Evolutionary conservation across 2,113 vertebrate genomes (phyloP), one percentile per base, ranked within the genome.

Genomic region (Stomatorhinus ivindoensis): DNA sequence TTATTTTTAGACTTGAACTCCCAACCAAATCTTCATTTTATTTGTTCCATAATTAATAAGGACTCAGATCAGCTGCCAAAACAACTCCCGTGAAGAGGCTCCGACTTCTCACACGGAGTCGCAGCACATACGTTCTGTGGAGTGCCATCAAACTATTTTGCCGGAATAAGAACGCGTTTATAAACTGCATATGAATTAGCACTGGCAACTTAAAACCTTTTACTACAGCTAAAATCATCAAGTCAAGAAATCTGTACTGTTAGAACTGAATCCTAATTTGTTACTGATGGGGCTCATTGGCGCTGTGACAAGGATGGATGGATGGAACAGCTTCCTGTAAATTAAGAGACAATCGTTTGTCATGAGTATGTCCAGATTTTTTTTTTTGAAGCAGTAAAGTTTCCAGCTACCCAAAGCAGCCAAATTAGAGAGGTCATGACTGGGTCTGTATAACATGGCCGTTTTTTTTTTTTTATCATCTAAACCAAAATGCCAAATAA

Each of bases 1-100:
- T 7, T 89, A 89, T 89, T 84, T 89, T 85, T 84, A 89, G 80
- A 21, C 7, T 84, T 58, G 11, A 85, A 85, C 76, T 83, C 88
- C 50, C 48, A 53, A 55, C 21, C 24, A 76, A 84, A 9, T 85
- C n/a, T 84, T 83, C 13, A 13, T 80, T 80, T 80, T 80, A 39
- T 80, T 39, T 80, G 11, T 58, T 47, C 3, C 76, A 48, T 89
- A 55, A 83, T 19, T 83, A 65, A 39, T 89, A 65, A 39, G 31
- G 88, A 89, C 13, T 89, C 61, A 89, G 73, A 65, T 87, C 31
- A 58, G 35, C 48, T 83, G 35, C 7, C 69, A 44, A 44, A 17
- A 88, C 9, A 8, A 21, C 19, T 58, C 50, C 86, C 3, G 27
- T 55, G n/a, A 24, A 87, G 51, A 15, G 21, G 27, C 47, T 73